Evolutionary conservation across 2,888 invertebrate species (phyloP).

Genomic region (Thymelicus acteon): DNA sequence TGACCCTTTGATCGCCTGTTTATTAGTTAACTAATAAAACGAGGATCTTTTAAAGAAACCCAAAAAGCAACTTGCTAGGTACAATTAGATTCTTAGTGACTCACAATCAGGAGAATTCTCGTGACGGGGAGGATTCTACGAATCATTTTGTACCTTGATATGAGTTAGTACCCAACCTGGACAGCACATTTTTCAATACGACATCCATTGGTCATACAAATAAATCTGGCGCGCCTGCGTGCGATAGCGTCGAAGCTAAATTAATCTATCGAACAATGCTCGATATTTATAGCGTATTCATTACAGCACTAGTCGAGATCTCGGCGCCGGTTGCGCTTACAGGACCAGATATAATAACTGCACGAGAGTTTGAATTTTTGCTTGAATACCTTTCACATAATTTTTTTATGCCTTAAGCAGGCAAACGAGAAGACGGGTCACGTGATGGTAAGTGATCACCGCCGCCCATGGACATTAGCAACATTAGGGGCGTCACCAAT

Average conservation of each 20-base stretch:
- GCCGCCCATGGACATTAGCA: no score
- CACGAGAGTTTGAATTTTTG: background rate
- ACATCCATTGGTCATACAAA: conserved; percentile 47
- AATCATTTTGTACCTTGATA: background rate
- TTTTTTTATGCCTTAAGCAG: no score
- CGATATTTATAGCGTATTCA: conserved; percentile 54
- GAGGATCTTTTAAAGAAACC: no score
- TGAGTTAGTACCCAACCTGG: conserved; percentile 27
- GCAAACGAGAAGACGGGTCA: no score
- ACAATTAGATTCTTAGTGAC: no score
- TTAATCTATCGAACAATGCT: conserved; percentile 59
- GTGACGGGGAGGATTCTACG: no score
- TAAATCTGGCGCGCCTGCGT: conserved; percentile 54
- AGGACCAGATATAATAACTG: background rate
- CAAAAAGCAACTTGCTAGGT: no score
- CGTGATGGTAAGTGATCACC: no score
- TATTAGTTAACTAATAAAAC: no score
- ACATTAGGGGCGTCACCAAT: no score
- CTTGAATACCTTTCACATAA: background rate
- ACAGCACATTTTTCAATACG: conserved; percentile 51
- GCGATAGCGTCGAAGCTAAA: conserved; percentile 55
- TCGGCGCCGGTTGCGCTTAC: background rate
- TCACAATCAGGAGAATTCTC: no score
- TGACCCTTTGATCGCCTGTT: no score
- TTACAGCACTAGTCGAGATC: conserved; percentile 41